Base-by-base conservation (phyloP, 2,888 invertebrate species). In the Molanna angustata region DNA sequence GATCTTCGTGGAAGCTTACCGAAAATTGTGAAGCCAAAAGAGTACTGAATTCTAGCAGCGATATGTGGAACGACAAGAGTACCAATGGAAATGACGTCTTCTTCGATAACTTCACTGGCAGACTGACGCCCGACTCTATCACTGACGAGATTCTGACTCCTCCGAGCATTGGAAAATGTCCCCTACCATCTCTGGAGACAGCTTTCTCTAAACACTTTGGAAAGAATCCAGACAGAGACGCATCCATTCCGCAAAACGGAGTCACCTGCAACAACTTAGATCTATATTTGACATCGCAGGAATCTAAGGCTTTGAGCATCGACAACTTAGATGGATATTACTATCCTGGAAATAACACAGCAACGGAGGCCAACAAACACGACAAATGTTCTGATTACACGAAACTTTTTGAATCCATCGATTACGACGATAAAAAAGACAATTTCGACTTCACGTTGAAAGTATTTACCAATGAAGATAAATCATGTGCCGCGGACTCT, bases 271-370 rank as follows among this genome's bases (percentile, higher is more conserved):
- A 57, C 46, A 58, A 60, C 40, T 48, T 56, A 16, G 56, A 59
- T 44, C 18, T 56, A 18, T 58, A 52, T 22, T 27, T 54, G 11
- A 43, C 57, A 13, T 32, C 52, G 27, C 44, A 51, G 13, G 43
- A 54, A 22, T 43, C 52, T 1, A 52, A 47, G 14, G 42, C 54
- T 6, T 32, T 58, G 6, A 37, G 42, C 6, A 65, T 68, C n/a
- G 67, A 68, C 54, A 77, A 69, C 60, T 56, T 76, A 54, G 77
- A 76, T 49, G 72, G 72, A 50, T 78, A 73, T 47, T 76, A 75
- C 55, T 76, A 77, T 60, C 74, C 75, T 1, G 74, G 76, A 48
- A 77, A 76, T 45, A 69, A 75, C 46, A 11, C 13, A 13, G 11
- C 20, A 1, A 7, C 14, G 6, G 37, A 49, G 18, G 16, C 17